Percentiles rank a stretch among this genome's conserved stretches.
phyloP scores from a whole-genome alignment of 2,888 invertebrate genomes.

The Glaucopsyche alexis region DNA sequence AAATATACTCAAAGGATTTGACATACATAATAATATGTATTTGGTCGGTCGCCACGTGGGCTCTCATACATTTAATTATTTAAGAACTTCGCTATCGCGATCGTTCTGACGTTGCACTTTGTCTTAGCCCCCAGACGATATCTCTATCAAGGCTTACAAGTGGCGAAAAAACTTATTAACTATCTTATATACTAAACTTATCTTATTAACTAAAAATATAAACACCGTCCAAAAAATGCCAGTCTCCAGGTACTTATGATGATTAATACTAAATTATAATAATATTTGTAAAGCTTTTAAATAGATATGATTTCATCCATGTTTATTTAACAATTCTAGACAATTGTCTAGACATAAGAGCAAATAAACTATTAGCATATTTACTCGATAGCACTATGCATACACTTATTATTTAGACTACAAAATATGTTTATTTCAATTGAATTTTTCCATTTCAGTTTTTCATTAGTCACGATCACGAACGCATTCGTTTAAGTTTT shows the following conservation, averaged over 20 bases:
- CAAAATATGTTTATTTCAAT: conserved; percentile 20
- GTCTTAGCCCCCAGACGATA: no score
- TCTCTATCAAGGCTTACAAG: no score
- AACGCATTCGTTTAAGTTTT: conserved; percentile 12
- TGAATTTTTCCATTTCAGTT: conserved; percentile 23
- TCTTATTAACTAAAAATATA: no score
- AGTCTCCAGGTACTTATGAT: neutral
- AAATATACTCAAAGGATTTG: no score
- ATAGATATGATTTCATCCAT: conserved; percentile 18
- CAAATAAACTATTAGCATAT: conserved; percentile 24
- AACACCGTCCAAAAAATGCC: neutral
- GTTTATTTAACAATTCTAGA: conserved; percentile 26
- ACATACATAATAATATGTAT: no score
- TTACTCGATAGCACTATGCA: conserved; percentile 14
- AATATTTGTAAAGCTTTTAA: conserved; percentile 20
- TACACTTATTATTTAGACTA: conserved; percentile 18
- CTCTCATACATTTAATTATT: no score
- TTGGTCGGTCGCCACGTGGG: no score
- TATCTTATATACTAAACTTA: no score
- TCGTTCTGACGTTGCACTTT: no score
- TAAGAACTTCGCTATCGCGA: no score
- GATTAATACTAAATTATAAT: neutral
- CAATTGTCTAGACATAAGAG: conserved; percentile 20
- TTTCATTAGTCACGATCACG: conserved; percentile 6
- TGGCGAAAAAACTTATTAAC: no score